These are phyloP conservation scores for Enteromius unitaeniatus DNA, from an alignment of 2,797 vertebrate species.

Conservation along the genomic window DNA sequence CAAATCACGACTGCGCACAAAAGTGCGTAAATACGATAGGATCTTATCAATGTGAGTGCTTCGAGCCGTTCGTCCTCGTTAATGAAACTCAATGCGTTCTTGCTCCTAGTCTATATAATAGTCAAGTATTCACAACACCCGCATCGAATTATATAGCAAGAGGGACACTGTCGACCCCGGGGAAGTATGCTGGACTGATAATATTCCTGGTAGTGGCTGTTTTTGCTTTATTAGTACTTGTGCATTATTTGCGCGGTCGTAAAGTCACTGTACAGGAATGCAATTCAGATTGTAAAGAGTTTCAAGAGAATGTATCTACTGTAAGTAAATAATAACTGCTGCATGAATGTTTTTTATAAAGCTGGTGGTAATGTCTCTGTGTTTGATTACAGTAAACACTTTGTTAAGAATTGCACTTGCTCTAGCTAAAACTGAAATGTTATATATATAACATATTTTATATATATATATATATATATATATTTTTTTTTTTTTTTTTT, in stretches of 20 bases:
- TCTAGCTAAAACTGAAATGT: neutral
- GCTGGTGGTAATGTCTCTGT: neutral
- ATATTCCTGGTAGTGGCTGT: slow-evolving; percentile 55
- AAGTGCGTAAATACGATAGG: slow-evolving; percentile 70
- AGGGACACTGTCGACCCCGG: neutral
- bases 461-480: too few species aligned
- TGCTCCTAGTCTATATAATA: neutral
- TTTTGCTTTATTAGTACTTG: slow-evolving; percentile 52
- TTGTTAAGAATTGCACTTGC: too few species aligned
- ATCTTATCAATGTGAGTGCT: slow-evolving; percentile 69
- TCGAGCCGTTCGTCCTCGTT: slow-evolving; percentile 58
- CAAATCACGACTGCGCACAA: slow-evolving; percentile 46
- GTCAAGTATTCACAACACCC: slow-evolving; percentile 32
- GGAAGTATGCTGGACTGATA: slow-evolving; percentile 67
- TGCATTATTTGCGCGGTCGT: slow-evolving; percentile 57
- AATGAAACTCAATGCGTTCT: slow-evolving; percentile 55
- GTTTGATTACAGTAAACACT: neutral
- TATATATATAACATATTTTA: too few species aligned
- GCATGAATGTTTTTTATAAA: neutral
- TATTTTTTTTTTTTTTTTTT: too few species aligned
- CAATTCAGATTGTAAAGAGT: neutral
- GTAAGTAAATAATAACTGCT: neutral
- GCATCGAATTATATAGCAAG: slow-evolving; percentile 4
- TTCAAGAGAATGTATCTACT: neutral
- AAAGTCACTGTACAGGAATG: slow-evolving; percentile 29